These are phyloP conservation scores for Potamilus streckersoni DNA, from an alignment of 1,140 invertebrate species.

Conservation along the genomic window DNA sequence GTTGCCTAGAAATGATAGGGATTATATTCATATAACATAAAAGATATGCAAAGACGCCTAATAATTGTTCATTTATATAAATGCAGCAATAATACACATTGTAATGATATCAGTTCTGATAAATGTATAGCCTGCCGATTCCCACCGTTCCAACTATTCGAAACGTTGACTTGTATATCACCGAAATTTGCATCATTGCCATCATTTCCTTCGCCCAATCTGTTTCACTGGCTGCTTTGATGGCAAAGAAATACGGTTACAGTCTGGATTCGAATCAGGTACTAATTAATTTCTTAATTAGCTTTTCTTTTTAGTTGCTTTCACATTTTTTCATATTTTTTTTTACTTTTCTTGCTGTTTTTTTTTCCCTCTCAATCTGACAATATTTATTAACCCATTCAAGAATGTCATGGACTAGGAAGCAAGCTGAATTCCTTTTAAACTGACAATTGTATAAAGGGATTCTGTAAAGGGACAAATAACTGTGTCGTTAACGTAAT, in stretches of 20 bases:
- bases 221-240: constrained; percentile 65
- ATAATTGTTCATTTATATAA: not conserved
- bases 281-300: not conserved
- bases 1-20: too few relatives aligned
- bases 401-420: too few relatives aligned
- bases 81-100: too few relatives aligned
- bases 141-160: constrained; percentile 23
- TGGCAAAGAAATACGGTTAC: constrained; percentile 65
- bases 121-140: constrained; percentile 23
- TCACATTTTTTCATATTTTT: too few relatives aligned
- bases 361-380: too few relatives aligned
- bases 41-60: not conserved
- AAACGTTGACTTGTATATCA: constrained; percentile 15
- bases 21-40: not conserved
- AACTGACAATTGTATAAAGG: too few relatives aligned
- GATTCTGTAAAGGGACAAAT: too few relatives aligned
- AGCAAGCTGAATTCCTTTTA: too few relatives aligned
- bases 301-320: too few relatives aligned
- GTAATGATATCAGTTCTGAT: not conserved
- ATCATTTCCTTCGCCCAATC: constrained; percentile 62
- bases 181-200: constrained; percentile 44
- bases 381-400: too few relatives aligned
- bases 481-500: too few relatives aligned
- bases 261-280: constrained; percentile 65
- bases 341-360: too few relatives aligned